Percentiles rank a stretch among this genome's conserved stretches.
Conservation (phyloP, 2,113 vertebrate genomes). For the Rostratula benghalensis region DNA sequence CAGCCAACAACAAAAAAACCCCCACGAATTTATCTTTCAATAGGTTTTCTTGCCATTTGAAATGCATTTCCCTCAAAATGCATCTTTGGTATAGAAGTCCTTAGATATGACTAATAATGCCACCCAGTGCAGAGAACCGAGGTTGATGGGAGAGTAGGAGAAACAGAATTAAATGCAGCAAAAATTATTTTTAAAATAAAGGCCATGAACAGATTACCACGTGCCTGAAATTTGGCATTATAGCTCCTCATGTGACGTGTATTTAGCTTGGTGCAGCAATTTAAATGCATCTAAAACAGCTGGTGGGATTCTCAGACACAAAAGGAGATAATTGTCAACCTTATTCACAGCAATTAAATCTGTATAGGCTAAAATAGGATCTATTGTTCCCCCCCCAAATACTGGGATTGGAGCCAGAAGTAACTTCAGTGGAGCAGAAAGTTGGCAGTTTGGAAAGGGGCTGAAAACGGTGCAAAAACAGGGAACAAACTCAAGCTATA, state of each 20-base stretch:
- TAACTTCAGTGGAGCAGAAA: constrained; percentile 24
- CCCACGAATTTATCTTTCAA: background rate
- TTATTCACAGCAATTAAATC: constrained; percentile 66
- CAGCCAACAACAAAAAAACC: background rate
- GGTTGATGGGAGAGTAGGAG: background rate
- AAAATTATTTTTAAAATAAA: background rate
- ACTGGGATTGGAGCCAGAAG: constrained; percentile 41
- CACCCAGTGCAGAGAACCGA: background rate
- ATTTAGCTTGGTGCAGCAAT: background rate
- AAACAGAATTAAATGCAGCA: background rate
- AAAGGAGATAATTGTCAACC: constrained; percentile 67
- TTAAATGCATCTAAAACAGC: constrained; percentile 50
- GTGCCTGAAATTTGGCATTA: background rate
- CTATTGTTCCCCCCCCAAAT: constrained; percentile 57
- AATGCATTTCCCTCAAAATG: background rate
- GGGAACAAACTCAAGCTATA: background rate
- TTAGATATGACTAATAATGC: background rate
- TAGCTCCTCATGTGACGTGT: background rate
- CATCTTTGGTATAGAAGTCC: background rate
- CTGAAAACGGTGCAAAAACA: background rate
- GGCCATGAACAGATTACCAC: background rate
- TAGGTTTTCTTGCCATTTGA: background rate
- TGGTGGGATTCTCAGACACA: constrained; percentile 53
- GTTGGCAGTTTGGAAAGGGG: background rate
- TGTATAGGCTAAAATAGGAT: constrained; percentile 66